Evolutionary conservation across 2,888 invertebrate species (phyloP), one percentile per base, ranked within the genome.

Genomic region (Hypomecis atomaria): DNA sequence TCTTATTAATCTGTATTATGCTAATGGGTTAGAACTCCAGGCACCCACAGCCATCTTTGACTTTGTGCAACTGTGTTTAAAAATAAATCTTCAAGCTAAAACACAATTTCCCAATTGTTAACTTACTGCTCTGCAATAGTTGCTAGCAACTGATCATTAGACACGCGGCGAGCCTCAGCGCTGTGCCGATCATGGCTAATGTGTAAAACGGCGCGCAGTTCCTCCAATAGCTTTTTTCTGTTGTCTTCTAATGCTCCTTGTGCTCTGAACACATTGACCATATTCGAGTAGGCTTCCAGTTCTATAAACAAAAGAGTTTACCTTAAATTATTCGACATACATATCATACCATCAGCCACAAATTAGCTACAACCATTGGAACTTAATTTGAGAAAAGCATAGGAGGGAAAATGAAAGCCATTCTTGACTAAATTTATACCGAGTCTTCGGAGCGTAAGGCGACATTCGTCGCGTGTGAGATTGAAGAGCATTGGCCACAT

Each of bases 171-270:
- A 76, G 98, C 95, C 93, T 98, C 98, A 60, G 98, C 98, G 80
- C 97, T 95, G 90, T 98, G 98, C 76, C 98, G 94, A 88, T 98
- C 98, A 83, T 95, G 95, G 68, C 97, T 96, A 87, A 98, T 98
- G 89, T 97, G 97, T 86, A 96, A 94, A 83, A 95, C 94, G 85
- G 94, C 94, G 81, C 97, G 96, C 75, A 98, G 94, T 83, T 98
- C 97, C 85, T 96, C 96, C 58, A 98, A 93, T 78, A 98, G 90
- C 88, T 96, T 96, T 83, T 96, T 95, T 94, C 98, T 98, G 81
- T 96, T 96, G 80, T 95, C 95, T 84, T 95, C 96, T 66, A 98
- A 94, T 81, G 96, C 95, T 74, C 98, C 98, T 93, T 98, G 98
- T 78, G 98, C 98, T 90, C 98, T 95, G 85, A 98, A 95, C 77